phyloP scores from a whole-genome alignment of 2,888 invertebrate species.

The Aporophyla nigra region DNA sequence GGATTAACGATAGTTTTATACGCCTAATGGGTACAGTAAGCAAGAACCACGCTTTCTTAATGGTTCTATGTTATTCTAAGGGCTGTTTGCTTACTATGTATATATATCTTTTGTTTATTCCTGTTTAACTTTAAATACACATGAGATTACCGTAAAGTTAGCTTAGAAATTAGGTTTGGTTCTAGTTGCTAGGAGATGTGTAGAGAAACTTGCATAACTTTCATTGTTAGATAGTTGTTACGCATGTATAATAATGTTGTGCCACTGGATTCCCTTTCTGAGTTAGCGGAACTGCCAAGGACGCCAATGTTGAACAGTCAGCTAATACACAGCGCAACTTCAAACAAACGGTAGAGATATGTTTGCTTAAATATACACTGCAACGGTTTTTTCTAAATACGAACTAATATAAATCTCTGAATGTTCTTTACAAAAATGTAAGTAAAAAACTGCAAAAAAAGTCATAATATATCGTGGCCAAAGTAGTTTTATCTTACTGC shows the following conservation, averaged over 20 bases:
- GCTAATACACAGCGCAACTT: not conserved
- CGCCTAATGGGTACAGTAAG: conserved; percentile 82
- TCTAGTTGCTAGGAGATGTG: conserved; percentile 51
- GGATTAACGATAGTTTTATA: conserved; percentile 84
- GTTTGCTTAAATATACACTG: not conserved
- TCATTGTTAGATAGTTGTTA: conserved; percentile 53
- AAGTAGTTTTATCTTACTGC: conserved; percentile 39
- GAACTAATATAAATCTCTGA: not conserved
- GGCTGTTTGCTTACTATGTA: conserved; percentile 46
- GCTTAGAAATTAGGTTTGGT: conserved; percentile 63
- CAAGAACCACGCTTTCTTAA: conserved; percentile 76
- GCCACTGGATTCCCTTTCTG: conserved; percentile 29
- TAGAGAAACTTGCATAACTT: conserved; percentile 52
- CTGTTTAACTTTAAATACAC: conserved; percentile 60
- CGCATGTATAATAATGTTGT: conserved; percentile 52
- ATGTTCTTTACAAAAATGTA: not conserved
- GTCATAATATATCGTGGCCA: not conserved
- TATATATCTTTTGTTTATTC: conserved; percentile 53
- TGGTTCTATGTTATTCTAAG: conserved; percentile 71
- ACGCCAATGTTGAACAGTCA: conserved; percentile 1
- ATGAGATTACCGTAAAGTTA: conserved; percentile 60
- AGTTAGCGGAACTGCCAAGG: conserved; percentile 16
- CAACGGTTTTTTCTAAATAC: not conserved
- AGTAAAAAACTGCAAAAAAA: not conserved
- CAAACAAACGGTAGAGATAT: not conserved